Evolutionary conservation across 1,140 invertebrate genomes (phyloP), one percentile per base, ranked within the genome.

Genomic region (Drosophila arizonae): DNA sequence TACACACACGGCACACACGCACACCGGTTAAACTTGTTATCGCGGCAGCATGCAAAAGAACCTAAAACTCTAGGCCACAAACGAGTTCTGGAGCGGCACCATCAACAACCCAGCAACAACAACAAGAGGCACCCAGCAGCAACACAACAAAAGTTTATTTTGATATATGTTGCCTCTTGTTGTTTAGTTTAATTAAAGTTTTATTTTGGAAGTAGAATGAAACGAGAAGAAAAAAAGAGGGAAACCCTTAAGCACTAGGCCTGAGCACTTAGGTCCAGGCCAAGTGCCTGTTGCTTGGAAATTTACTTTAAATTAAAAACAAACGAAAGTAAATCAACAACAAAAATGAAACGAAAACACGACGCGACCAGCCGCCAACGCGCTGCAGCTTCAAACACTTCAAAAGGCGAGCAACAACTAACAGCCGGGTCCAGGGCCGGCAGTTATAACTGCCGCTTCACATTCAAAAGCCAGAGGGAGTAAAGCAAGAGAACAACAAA

Each of bases 291-390:
- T 43, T 68, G 70, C 70, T 72, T 72, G 50, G 56, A 68, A 72
- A 77, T 75, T 81, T 81, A 81, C 76, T 81, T 77, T 78, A 87
- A 86, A 87, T 87, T 82, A 87, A 87, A 87, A 87, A 87, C 82
- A 87, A 87, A 87, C 84, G 79, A 87, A 86, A 86, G 81, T 87
- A 86, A 87, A 86, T 79, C 81, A 86, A 87, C 81, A 86, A 87
- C 82, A 85, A 87, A 86, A 87, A 87, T 62, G 65, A 82, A 86
- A 87, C 80, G 72, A 78, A 81, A 84, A 73, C 77, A 70, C 78
- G 52, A 78, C 64, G 76, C 60, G 52, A 72, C 52, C 65, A 13
- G 54, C 80, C 77, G 81, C 58, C 64, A 72, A 87, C 82, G 84
- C 84, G 84, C 75, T 75, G 56, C 52, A 72, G 70, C 64, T 76